Evolutionary conservation across 1,140 invertebrate genomes (phyloP), one percentile per base, ranked within the genome.

Genomic region (Drosophila kurseongensis): DNA sequence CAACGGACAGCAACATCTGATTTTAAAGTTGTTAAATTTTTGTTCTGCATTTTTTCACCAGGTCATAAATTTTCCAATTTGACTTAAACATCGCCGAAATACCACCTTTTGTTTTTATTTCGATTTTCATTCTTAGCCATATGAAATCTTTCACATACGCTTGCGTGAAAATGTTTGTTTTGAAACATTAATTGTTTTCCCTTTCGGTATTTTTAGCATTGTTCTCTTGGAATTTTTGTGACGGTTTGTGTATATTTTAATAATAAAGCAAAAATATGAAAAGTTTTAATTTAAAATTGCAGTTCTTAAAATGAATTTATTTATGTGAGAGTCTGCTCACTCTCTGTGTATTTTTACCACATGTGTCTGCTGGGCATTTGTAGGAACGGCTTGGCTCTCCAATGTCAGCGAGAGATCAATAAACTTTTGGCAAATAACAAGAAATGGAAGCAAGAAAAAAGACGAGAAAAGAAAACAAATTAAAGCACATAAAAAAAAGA

Each of bases 391-490:
- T 18, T 38, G 29, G 29, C 73, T 54, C 67, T 75, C 58, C 83
- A 81, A 69, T 67, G 83, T 67, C 67, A 84, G 76, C 67, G 32
- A 62, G 78, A 86, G 83, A 86, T 86, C 83, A 86, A 86, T 86
- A 86, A 86, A 86, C 83, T 86, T 86, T 86, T 89, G 83, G 83
- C 83, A 86, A 86, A 86, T 81, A 86, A 89, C 83, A 88, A 88
- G 79, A 86, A 88, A 88, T 82, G 81, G 81, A 84, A 84, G 65
- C 79, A 60, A 61, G 36, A 58, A 58, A 57, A 41, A 71, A 71
- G 10, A 41, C 35, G 29, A 71, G 66, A 75, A 85, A 85, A 80
- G 84, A 86, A 86, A 86, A 89, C 79, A 86, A 86, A 86, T 78
- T 83, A 68, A 86, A 88, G 79, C 69, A 75, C 75, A 82, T 75